Base-by-base conservation (phyloP, 2,113 vertebrate genomes). In the Mastomys coucha region DNA sequence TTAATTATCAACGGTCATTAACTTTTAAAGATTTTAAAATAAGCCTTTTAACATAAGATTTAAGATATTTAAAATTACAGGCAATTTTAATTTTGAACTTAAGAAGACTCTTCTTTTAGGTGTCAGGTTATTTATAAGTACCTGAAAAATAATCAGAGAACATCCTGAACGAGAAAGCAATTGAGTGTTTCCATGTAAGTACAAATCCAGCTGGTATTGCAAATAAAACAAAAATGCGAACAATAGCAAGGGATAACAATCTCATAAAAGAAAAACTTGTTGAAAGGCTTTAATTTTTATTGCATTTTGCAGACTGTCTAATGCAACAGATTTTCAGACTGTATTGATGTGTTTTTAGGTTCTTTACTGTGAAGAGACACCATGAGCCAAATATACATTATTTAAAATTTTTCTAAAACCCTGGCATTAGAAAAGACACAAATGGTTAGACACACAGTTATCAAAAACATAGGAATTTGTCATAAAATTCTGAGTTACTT, bases 81-180 rank as follows among this genome's bases (percentile, higher is more conserved):
- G 81, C 12, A 96, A 87, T 36, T 85, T 89, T 33, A 78, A 91
- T 96, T 96, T 88, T 94, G 89, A 97, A 84, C 76, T 96, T 63
- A 91, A 2, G 42, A 88, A 96, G 42, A 75, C 87, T 78, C 11
- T 96, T 36, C 39, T 95, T 86, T 10, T 81, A 87, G 90, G 14
- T 78, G 88, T 82, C 0, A 97, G 91, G 92, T 84, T 93, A 93
- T 65, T 93, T 84, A 96, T 89, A 95, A 96, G 97, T 88, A 97
- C 94, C 56, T 96, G 94, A 97, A 91, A 70, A 90, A 89, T 67
- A 97, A 76, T 95, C 70, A 96, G 11, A 78, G 95, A 95, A 88
- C 97, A 96, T 11, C n/a, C 86, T 95, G 49, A 72, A 93, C 82
- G 33, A 86, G 72, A 70, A 73, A 63, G 36, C 53, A 45, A n/a